These are phyloP conservation scores for Portunus trituberculatus DNA, from an alignment of 1,140 invertebrate genomes.

Conservation along the genomic window DNA sequence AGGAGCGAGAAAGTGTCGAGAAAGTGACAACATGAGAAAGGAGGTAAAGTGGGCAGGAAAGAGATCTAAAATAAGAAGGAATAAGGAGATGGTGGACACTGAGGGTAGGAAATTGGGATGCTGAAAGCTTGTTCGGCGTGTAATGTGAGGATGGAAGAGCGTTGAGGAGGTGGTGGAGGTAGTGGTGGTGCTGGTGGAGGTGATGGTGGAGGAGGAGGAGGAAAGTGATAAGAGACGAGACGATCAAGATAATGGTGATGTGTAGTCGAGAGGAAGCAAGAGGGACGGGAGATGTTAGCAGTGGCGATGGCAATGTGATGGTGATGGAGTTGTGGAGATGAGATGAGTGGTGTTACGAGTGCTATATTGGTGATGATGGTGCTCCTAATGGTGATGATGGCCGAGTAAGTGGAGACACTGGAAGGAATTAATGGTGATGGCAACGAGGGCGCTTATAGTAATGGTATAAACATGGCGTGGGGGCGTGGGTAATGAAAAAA, in stretches of 20 bases:
- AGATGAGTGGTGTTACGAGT: not conserved
- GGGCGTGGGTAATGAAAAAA: not conserved
- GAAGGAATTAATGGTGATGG: not conserved
- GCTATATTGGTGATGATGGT: not conserved
- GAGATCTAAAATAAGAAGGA: not conserved
- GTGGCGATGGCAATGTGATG: not conserved
- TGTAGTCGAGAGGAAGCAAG: not conserved
- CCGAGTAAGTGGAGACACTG: not conserved
- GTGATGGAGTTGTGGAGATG: not conserved
- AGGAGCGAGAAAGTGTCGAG: not conserved
- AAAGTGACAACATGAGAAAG: not conserved
- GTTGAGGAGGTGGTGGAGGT: not conserved
- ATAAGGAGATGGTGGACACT: not conserved
- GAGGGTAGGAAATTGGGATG: not conserved
- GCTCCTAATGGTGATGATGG: constrained; percentile 1
- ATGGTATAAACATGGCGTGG: not conserved
- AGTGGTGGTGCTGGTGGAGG: too few species aligned
- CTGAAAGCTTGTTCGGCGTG: not conserved
- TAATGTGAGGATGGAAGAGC: not conserved
- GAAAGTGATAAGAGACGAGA: not conserved
- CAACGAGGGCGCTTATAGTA: not conserved
- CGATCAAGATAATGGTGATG: not conserved
- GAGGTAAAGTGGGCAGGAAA: not conserved
- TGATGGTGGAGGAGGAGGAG: too few species aligned
- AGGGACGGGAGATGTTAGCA: not conserved